Conservation (phyloP, 2,888 invertebrate species). For the Margaritifera margaritifera region DNA sequence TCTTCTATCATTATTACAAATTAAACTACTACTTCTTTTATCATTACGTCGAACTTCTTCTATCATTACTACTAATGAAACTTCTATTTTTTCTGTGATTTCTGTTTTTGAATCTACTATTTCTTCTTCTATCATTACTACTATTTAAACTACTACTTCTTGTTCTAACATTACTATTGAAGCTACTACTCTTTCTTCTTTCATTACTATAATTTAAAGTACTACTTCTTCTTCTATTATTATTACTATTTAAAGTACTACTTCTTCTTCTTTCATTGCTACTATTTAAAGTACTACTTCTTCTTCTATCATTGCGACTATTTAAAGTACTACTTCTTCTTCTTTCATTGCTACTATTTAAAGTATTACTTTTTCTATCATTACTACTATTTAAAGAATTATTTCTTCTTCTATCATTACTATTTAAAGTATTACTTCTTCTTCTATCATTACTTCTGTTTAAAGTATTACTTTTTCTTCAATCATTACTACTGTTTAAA, state of each 20-base stretch:
- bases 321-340: neutral
- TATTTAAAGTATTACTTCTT: conserved; percentile 2
- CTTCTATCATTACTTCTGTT: conserved; percentile 6
- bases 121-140: neutral
- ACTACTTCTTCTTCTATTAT: neutral
- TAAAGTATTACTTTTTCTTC: neutral
- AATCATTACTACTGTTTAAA: neutral
- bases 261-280: neutral
- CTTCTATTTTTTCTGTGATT: neutral
- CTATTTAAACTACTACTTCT: conserved; percentile 13
- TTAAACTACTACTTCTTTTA: neutral
- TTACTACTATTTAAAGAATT: neutral
- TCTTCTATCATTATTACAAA: neutral
- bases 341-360: neutral
- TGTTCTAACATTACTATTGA: conserved; percentile 1
- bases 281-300: neutral
- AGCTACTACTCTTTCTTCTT: conserved; percentile 1
- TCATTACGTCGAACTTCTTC: neutral
- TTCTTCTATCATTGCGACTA: neutral
- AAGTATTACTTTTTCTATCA: neutral
- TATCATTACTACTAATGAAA: neutral
- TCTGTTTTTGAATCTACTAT: neutral
- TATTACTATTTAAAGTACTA: neutral
- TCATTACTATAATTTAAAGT: neutral
- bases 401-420: conserved; percentile 3